Evolutionary conservation across 2,888 invertebrate genomes (phyloP).

Genomic region (Operophtera brumata): DNA sequence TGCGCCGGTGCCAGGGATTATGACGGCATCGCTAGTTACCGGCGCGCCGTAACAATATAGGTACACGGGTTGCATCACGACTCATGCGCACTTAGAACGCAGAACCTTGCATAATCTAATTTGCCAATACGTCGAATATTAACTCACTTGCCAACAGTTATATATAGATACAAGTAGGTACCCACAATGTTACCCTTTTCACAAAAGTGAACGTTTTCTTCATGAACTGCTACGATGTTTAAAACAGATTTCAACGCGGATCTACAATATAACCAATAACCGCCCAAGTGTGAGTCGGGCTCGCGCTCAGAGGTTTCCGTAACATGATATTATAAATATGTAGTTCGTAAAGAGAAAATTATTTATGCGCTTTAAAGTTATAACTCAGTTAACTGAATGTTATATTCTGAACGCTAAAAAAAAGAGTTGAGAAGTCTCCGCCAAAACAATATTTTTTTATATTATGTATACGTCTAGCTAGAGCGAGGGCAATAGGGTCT

Average conservation of each 20-base stretch:
- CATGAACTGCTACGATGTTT: slow-evolving; percentile 13
- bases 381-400: too few relatives aligned
- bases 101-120: slow-evolving; percentile 35
- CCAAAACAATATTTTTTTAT: too few relatives aligned
- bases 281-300: neutral
- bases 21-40: slow-evolving; percentile 40
- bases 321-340: too few relatives aligned
- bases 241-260: slow-evolving; percentile 25
- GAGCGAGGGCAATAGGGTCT: too few relatives aligned
- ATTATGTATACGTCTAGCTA: too few relatives aligned
- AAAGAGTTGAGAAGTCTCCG: too few relatives aligned
- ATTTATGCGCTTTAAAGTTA: too few relatives aligned
- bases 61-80: slow-evolving; percentile 38
- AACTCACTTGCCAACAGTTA: slow-evolving; percentile 14
- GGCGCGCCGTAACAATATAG: slow-evolving; percentile 33
- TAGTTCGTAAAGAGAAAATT: too few relatives aligned
- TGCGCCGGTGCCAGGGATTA: slow-evolving; percentile 32
- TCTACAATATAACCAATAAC: slow-evolving; percentile 21
- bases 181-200: slow-evolving; percentile 8
- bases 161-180: neutral
- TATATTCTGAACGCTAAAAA: too few relatives aligned
- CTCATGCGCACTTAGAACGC: slow-evolving; percentile 35
- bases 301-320: too few relatives aligned
- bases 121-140: slow-evolving; percentile 22
- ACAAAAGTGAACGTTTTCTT: slow-evolving; percentile 24